A percentile compares a stretch with the other conserved stretches of the same genome.
Conservation (phyloP, 2,113 vertebrate genomes). For the Tachysurus vachellii region DNA sequence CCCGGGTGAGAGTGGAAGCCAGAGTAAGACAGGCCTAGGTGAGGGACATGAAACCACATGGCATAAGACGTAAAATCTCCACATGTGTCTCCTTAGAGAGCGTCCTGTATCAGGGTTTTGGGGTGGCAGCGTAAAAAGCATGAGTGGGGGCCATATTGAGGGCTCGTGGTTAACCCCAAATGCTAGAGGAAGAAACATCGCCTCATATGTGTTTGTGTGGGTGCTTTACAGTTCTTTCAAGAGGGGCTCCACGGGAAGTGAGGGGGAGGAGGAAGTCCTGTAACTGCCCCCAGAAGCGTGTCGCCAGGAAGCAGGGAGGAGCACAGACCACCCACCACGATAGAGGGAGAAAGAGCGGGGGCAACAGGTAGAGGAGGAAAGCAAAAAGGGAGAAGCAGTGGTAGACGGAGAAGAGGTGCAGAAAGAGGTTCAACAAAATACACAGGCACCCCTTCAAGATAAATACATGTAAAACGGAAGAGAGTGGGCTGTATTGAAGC, state of each 20-base stretch:
- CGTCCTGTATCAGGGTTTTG: slow-evolving; percentile 56
- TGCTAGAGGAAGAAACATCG: slow-evolving; percentile 52
- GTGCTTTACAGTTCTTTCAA: slow-evolving; percentile 57
- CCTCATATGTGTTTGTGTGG: slow-evolving; percentile 59
- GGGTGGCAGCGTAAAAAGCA: slow-evolving; percentile 42
- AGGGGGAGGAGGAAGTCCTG: slow-evolving; percentile 66
- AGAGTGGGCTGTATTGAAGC: not conserved
- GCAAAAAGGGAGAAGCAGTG: not conserved
- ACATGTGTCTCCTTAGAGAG: slow-evolving; percentile 37
- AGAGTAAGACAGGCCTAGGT: not conserved
- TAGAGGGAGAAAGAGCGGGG: slow-evolving; percentile 46
- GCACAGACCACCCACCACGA: slow-evolving; percentile 77
- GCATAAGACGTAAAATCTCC: slow-evolving; percentile 11
- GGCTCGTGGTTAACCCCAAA: slow-evolving; percentile 57
- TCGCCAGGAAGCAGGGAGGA: slow-evolving; percentile 64
- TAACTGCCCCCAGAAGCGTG: slow-evolving; percentile 66
- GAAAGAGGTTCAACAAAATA: not conserved
- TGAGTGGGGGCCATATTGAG: slow-evolving; percentile 28
- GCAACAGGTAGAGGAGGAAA: slow-evolving; percentile 43
- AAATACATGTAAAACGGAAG: not conserved
- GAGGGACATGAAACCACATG: slow-evolving; percentile 25
- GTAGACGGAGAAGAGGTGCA: slow-evolving; percentile 12
- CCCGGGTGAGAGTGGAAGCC: slow-evolving; percentile 12
- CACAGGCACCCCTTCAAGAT: not conserved
- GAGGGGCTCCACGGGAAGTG: slow-evolving; percentile 59